A percentile compares a stretch with the other conserved stretches of the same genome.
Evolutionary conservation across 2,113 vertebrate genomes (phyloP).

Genomic region (Tragelaphus imberbis): DNA sequence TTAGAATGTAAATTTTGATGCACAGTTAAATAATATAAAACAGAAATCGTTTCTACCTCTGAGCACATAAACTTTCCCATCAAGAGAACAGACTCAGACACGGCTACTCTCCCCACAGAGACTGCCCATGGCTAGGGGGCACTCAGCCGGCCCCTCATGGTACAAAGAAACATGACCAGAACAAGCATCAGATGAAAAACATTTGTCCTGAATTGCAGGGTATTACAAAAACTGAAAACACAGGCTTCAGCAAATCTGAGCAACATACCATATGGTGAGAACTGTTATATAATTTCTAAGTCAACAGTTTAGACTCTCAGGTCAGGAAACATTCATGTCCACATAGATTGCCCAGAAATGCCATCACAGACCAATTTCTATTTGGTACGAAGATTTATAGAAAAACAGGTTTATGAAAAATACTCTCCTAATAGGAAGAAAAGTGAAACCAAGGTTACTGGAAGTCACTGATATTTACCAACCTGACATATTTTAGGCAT

Average conservation of each 20-base stretch:
- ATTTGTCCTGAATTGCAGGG: not conserved
- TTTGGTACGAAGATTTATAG: not conserved
- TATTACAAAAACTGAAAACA: not conserved
- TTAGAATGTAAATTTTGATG: not conserved
- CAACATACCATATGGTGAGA: conserved; percentile 9
- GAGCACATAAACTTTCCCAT: not conserved
- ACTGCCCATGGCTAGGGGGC: not conserved
- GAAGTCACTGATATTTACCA: not conserved
- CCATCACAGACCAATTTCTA: not conserved
- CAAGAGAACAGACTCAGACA: not conserved
- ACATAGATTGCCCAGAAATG: not conserved
- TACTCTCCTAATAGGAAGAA: not conserved
- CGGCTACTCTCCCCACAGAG: not conserved
- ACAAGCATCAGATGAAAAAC: not conserved
- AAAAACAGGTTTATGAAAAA: conserved; percentile 2
- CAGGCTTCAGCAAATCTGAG: conserved; percentile 23
- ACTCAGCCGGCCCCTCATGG: not conserved
- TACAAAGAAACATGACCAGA: not conserved
- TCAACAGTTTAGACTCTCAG: not conserved
- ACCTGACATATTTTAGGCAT: not conserved
- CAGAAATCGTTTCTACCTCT: not conserved
- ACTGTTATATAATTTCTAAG: not conserved
- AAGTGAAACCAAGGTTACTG: not conserved
- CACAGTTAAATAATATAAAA: not conserved
- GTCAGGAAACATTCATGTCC: not conserved